Evolutionary conservation across 2,888 invertebrate genomes (phyloP).

Genomic region (Imbricaverruca yamaguchii): DNA sequence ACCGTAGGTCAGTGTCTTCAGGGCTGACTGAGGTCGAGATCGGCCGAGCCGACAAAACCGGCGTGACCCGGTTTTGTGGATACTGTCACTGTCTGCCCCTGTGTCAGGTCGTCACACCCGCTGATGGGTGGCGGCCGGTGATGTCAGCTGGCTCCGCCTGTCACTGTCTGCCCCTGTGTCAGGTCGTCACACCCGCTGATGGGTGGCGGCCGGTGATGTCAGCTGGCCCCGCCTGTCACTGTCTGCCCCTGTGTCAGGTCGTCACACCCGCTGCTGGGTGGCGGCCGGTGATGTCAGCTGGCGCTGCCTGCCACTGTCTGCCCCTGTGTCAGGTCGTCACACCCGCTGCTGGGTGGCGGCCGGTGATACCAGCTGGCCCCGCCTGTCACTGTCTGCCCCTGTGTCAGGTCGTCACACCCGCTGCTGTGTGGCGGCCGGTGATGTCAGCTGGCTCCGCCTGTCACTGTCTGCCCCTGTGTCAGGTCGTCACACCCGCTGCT

Average conservation of each 20-base stretch:
- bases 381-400: neutral
- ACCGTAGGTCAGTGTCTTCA: too few relatives aligned
- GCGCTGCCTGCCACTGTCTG: too few relatives aligned
- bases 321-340: conserved; percentile 39
- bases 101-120: conserved; percentile 44
- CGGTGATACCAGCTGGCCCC: conserved; percentile 42
- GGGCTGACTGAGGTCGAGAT: too few relatives aligned
- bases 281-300: conserved; percentile 45
- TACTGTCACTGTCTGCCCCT: too few relatives aligned
- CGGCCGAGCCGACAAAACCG: too few relatives aligned
- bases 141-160: conserved; percentile 38
- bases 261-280: conserved; percentile 43
- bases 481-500: conserved; percentile 45
- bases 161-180: conserved; percentile 29
- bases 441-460: conserved; percentile 38
- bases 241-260: conserved; percentile 38
- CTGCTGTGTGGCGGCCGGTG: conserved; percentile 45
- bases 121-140: conserved; percentile 45
- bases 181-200: conserved; percentile 45
- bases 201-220: conserved; percentile 46
- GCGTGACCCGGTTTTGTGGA: too few relatives aligned
- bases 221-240: conserved; percentile 25
- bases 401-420: conserved; percentile 43
- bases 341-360: conserved; percentile 45
- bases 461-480: conserved; percentile 29